phyloP scores from a whole-genome alignment of 2,113 vertebrate species.

The Lophius piscatorius region DNA sequence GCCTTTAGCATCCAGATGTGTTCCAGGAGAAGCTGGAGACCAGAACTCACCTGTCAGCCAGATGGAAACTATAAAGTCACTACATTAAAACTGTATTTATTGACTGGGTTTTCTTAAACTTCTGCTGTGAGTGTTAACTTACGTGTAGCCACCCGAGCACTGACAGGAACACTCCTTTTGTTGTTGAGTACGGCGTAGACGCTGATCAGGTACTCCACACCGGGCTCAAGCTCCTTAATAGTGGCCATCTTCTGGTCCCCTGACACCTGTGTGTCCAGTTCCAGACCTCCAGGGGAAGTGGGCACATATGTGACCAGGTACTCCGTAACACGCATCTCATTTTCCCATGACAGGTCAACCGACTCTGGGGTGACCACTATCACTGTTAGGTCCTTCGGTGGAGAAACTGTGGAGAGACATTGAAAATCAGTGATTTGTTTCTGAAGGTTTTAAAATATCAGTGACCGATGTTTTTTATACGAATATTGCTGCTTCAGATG shows the following conservation, averaged over 20 bases:
- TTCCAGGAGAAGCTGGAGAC: too few species aligned
- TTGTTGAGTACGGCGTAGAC: slow-evolving; percentile 95
- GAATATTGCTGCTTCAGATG: too few species aligned
- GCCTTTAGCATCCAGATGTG: too few species aligned
- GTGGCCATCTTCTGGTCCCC: slow-evolving; percentile 89
- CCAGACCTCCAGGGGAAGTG: slow-evolving; percentile 87
- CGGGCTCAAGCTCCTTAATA: slow-evolving; percentile 91
- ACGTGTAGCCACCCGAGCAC: slow-evolving; percentile 92
- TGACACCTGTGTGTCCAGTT: slow-evolving; percentile 89
- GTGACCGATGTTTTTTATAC: neutral
- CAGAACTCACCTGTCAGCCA: too few species aligned
- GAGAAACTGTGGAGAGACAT: slow-evolving; percentile 84
- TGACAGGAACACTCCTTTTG: slow-evolving; percentile 93
- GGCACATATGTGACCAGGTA: slow-evolving; percentile 91
- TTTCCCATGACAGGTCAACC: slow-evolving; percentile 92
- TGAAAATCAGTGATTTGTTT: slow-evolving; percentile 1
- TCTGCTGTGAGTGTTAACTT: slow-evolving; percentile 66
- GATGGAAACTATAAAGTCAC: too few species aligned
- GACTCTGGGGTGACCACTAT: slow-evolving; percentile 89
- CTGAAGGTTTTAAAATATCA: too few species aligned
- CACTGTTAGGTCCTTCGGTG: slow-evolving; percentile 90
- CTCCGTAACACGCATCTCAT: slow-evolving; percentile 90
- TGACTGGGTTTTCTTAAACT: neutral
- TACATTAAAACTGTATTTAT: neutral
- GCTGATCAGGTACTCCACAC: slow-evolving; percentile 93